These are phyloP conservation scores for Solenopsis fugax DNA, from an alignment of 1,140 invertebrate species.

Conservation along the genomic window DNA sequence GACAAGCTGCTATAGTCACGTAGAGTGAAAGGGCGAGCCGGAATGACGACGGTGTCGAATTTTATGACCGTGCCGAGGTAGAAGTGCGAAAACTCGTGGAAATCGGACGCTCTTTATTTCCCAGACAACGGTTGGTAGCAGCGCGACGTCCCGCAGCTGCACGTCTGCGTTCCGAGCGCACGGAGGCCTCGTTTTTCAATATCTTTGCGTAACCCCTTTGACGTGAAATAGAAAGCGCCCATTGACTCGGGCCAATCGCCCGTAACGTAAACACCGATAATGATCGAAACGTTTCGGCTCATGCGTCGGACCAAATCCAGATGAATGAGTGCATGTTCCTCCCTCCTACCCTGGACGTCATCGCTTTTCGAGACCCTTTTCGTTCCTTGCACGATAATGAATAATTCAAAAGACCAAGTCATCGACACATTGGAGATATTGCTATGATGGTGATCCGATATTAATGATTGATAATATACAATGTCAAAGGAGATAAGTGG, in stretches of 20 bases:
- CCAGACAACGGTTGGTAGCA: constrained; percentile 18
- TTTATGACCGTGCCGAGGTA: constrained; percentile 9
- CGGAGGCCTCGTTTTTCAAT: constrained; percentile 52
- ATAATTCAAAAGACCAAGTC: constrained; percentile 29
- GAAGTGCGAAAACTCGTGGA: constrained; percentile 48
- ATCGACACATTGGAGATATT: not conserved
- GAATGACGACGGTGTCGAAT: constrained; percentile 28
- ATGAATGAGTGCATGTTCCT: not conserved
- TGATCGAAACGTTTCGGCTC: constrained; percentile 64
- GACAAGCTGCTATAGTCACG: constrained; percentile 1
- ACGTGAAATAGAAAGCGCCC: constrained; percentile 56
- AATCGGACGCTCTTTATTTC: constrained; percentile 65
- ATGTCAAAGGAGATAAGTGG: constrained; percentile 8
- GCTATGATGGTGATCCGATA: not conserved
- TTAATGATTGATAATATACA: not conserved
- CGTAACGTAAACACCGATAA: constrained; percentile 73
- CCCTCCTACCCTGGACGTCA: not conserved
- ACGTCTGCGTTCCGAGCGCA: not conserved
- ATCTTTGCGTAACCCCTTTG: constrained; percentile 60
- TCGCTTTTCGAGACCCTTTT: not conserved
- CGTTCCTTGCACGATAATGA: not conserved
- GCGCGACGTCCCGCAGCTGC: constrained; percentile 31
- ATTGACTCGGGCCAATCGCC: constrained; percentile 68
- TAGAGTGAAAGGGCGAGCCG: constrained; percentile 27
- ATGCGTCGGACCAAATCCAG: not conserved